A percentile compares a stretch with the other conserved stretches of the same genome.
Conservation (phyloP, 2,797 vertebrate species). For the Columba guinea region DNA sequence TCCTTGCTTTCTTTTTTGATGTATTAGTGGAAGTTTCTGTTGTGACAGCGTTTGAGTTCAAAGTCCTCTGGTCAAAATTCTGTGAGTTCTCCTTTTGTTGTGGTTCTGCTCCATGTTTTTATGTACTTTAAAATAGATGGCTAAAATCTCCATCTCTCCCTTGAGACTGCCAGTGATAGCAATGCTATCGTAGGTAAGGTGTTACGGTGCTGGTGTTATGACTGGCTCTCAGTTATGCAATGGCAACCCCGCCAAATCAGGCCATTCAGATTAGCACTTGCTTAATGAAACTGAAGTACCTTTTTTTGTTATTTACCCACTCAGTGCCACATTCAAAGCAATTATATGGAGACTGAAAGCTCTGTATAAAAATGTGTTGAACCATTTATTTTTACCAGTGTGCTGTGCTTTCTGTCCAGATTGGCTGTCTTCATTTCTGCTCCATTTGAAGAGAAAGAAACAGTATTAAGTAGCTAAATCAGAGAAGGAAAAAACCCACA, state of each 20-base stretch:
- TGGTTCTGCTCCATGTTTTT: neutral
- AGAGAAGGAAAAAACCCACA: neutral
- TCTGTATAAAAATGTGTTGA: neutral
- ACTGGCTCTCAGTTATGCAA: neutral
- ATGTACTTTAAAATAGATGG: neutral
- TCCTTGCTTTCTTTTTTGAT: too few relatives aligned
- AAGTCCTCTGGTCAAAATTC: neutral
- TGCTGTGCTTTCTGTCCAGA: neutral
- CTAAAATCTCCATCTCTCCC: neutral
- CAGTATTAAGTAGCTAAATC: neutral
- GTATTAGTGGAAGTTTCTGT: neutral
- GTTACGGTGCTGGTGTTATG: neutral
- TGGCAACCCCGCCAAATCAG: neutral
- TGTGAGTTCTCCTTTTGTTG: neutral
- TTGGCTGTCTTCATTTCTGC: neutral
- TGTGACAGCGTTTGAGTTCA: neutral
- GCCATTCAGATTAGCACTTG: neutral
- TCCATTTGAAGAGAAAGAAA: neutral
- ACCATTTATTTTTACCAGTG: neutral
- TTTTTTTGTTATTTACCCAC: neutral
- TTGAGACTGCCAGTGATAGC: neutral
- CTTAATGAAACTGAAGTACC: neutral
- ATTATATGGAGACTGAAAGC: neutral
- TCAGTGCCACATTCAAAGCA: neutral
- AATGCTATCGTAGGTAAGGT: neutral